These are phyloP conservation scores for Protonibea diacanthus DNA, from an alignment of 2,797 vertebrate species.

Conservation along the genomic window DNA sequence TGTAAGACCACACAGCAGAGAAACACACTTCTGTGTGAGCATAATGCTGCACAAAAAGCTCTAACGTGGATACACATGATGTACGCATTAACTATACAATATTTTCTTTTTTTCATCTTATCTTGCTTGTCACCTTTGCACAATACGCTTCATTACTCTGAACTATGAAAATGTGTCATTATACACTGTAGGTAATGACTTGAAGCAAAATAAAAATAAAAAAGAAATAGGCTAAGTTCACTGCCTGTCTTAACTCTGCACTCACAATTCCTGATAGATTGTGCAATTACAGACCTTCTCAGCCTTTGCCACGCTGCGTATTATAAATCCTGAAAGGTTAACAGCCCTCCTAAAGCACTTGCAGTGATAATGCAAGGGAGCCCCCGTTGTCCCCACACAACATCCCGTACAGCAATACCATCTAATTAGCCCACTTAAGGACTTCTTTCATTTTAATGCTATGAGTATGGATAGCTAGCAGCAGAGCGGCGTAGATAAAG, in stretches of 20 bases:
- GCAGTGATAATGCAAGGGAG: conserved; percentile 70
- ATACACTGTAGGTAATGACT: conserved; percentile 22
- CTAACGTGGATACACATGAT: background rate
- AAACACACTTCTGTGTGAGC: background rate
- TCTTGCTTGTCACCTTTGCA: conserved; percentile 18
- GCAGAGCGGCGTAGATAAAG: conserved; percentile 79
- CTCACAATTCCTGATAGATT: conserved; percentile 66
- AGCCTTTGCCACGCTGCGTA: conserved; percentile 38
- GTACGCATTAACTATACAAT: background rate
- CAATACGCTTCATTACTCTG: conserved; percentile 4
- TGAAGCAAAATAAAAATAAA: conserved; percentile 14
- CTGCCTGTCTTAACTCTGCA: conserved; percentile 50
- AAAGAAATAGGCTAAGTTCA: conserved; percentile 27
- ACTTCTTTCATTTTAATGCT: conserved; percentile 83
- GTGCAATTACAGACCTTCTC: conserved; percentile 70
- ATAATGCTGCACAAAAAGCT: conserved; percentile 11
- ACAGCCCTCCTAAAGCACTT: conserved; percentile 68
- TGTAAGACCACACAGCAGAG: background rate
- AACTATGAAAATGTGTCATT: conserved; percentile 27
- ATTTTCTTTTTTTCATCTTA: conserved; percentile 6
- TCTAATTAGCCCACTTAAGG: conserved; percentile 86
- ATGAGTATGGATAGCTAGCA: conserved; percentile 83
- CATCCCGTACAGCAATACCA: conserved; percentile 70
- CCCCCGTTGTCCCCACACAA: conserved; percentile 69
- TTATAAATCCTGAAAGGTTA: conserved; percentile 81